Evolutionary conservation across 2,888 invertebrate genomes (phyloP).

Genomic region (Macropis europaea): DNA sequence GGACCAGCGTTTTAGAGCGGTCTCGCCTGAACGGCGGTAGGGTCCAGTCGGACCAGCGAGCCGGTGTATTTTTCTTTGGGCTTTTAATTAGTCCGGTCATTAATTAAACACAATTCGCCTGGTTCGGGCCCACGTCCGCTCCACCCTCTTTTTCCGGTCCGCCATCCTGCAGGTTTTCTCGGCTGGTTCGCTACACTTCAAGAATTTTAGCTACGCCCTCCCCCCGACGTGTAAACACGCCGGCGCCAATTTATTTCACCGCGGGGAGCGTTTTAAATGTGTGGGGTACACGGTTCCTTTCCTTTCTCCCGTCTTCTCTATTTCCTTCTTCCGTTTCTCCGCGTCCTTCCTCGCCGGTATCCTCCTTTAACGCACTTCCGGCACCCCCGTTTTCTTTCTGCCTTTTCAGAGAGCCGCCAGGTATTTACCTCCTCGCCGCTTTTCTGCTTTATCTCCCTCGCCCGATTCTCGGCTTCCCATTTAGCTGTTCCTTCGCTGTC

Average conservation of each 20-base stretch:
- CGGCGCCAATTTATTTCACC: conserved; percentile 72
- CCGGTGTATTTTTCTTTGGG: conserved; percentile 66
- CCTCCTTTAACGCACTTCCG: conserved; percentile 8
- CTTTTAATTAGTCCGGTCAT: conserved; percentile 73
- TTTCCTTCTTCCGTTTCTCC: neutral
- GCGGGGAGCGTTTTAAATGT: conserved; percentile 60
- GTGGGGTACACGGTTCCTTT: conserved; percentile 7
- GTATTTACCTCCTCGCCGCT: conserved; percentile 4
- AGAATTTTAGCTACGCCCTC: conserved; percentile 72
- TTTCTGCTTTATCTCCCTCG: conserved; percentile 9
- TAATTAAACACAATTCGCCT: conserved; percentile 71
- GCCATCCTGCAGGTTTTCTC: conserved; percentile 46
- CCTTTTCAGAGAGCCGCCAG: neutral
- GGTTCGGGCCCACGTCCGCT: conserved; percentile 43
- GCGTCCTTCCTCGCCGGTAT: neutral
- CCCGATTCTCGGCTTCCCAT: neutral
- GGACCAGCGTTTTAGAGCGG: conserved; percentile 55
- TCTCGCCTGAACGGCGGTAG: conserved; percentile 31
- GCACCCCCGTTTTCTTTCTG: neutral
- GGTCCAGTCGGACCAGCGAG: conserved; percentile 19
- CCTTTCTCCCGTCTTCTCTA: neutral
- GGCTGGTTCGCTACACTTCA: conserved; percentile 65
- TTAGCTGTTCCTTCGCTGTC: conserved; percentile 7
- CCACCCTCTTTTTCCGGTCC: neutral
- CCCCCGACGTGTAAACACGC: conserved; percentile 71